phyloP scores from a whole-genome alignment of 2,797 vertebrate species.

The Lepilemur ruficaudatus region DNA sequence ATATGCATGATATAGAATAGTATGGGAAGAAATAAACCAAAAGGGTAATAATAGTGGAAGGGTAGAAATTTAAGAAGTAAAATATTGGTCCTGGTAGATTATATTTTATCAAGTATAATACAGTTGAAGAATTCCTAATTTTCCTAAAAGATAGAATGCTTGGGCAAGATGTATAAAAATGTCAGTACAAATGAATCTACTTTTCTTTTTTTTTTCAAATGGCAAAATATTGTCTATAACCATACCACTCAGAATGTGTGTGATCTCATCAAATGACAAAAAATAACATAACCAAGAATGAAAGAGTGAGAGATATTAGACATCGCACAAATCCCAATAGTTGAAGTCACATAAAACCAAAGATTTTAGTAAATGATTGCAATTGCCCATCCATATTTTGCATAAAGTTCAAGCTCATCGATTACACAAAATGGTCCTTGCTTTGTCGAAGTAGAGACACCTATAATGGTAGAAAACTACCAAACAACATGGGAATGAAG shows the following conservation, averaged over 20 bases:
- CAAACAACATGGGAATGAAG: background rate
- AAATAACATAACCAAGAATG: background rate
- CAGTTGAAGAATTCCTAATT: background rate
- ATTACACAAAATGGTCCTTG: background rate
- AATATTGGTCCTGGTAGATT: background rate
- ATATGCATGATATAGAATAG: background rate
- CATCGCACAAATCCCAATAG: background rate
- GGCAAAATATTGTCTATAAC: too few relatives aligned
- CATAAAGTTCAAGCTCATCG: background rate
- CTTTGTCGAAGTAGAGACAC: background rate
- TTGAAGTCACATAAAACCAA: background rate
- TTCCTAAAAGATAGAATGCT: background rate
- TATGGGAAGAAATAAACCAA: background rate
- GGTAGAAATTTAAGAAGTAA: background rate
- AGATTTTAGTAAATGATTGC: background rate
- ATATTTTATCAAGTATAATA: background rate
- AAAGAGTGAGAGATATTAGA: background rate
- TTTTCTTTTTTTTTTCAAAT: background rate
- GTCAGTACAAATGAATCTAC: background rate
- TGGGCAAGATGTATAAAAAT: background rate
- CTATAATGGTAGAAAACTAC: background rate
- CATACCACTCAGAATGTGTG: too few relatives aligned
- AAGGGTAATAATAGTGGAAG: background rate
- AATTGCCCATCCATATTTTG: background rate
- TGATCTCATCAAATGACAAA: background rate